phyloP scores from a whole-genome alignment of 2,888 invertebrate species.

The Ligdia adustata region DNA sequence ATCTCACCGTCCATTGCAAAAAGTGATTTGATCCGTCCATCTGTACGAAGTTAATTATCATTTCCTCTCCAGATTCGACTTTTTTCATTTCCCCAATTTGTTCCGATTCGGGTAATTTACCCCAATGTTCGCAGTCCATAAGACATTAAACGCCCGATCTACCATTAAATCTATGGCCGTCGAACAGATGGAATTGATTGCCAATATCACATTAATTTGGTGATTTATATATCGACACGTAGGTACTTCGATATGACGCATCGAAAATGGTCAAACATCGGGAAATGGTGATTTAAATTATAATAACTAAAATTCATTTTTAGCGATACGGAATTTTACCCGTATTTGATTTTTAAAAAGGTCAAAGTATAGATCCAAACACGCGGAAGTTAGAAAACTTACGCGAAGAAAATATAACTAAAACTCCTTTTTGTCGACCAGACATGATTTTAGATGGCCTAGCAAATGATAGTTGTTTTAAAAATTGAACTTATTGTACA shows the following conservation, averaged over 20 bases:
- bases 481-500: too few relatives aligned
- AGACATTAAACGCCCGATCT: slow-evolving; percentile 36
- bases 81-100: slow-evolving; percentile 33
- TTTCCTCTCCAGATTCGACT: slow-evolving; percentile 22
- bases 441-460: too few relatives aligned
- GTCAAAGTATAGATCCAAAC: too few relatives aligned
- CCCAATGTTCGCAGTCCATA: slow-evolving; percentile 34
- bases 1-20: slow-evolving; percentile 15
- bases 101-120: slow-evolving; percentile 32
- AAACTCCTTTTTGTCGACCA: too few relatives aligned
- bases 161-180: slow-evolving; percentile 31
- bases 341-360: too few relatives aligned
- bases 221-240: slow-evolving; percentile 20
- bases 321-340: too few relatives aligned
- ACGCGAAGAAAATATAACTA: too few relatives aligned
- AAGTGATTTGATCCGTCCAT: slow-evolving; percentile 23
- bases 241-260: not conserved
- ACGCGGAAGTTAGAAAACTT: too few relatives aligned
- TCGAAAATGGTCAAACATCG: not conserved
- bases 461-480: too few relatives aligned
- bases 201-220: slow-evolving; percentile 24
- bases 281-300: too few relatives aligned
- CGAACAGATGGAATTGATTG: slow-evolving; percentile 32
- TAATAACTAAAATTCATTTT: too few relatives aligned
- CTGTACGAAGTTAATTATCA: slow-evolving; percentile 28